Evolutionary conservation across 2,888 invertebrate species (phyloP).

Genomic region (Cephonodes hylas): DNA sequence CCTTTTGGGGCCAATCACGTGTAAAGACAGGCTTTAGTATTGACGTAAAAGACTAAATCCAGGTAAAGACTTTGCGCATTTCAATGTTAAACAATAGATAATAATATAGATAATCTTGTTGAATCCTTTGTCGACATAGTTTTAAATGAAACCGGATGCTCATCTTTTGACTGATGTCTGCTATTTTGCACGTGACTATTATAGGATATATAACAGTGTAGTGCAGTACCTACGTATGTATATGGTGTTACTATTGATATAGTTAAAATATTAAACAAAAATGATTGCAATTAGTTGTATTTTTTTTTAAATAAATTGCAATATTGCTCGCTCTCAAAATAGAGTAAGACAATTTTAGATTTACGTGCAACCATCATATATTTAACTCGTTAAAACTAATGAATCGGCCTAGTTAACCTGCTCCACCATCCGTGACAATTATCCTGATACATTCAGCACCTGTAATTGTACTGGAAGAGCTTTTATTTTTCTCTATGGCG

Average conservation of each 20-base stretch:
- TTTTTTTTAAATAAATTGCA: too few relatives aligned
- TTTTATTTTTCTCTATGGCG: background rate
- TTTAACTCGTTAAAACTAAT: background rate
- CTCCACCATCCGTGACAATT: background rate
- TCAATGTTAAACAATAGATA: background rate
- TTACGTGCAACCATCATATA: background rate
- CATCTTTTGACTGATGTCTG: background rate
- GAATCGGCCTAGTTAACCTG: background rate
- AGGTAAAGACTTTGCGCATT: background rate
- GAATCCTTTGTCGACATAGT: background rate
- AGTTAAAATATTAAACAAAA: too few relatives aligned
- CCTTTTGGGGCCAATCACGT: too few relatives aligned
- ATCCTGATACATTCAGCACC: slow-evolving; percentile 1
- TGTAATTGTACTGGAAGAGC: background rate
- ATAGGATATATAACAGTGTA: too few relatives aligned
- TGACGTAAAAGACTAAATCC: background rate
- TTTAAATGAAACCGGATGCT: background rate
- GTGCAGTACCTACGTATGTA: too few relatives aligned
- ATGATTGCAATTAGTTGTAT: too few relatives aligned
- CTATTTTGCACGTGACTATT: background rate
- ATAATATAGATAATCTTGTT: background rate
- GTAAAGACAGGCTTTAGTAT: too few relatives aligned
- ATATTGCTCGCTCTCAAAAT: too few relatives aligned
- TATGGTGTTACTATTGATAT: too few relatives aligned
- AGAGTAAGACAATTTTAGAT: background rate